Evolutionary conservation across 2,113 vertebrate genomes (phyloP).

Genomic region (Litocranius walleri): DNA sequence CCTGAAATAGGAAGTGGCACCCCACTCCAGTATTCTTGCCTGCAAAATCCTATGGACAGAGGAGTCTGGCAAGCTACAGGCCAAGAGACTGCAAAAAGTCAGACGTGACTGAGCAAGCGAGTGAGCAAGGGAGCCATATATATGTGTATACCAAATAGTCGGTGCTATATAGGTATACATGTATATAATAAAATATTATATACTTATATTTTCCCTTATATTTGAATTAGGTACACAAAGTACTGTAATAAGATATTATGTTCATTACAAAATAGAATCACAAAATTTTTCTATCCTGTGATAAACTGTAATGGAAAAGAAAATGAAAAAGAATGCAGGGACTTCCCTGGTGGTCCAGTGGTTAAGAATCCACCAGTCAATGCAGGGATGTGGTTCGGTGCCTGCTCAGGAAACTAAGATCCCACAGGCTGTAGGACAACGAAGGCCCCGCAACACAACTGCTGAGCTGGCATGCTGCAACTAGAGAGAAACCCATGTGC

Average conservation of each 20-base stretch:
- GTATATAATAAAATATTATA: neutral
- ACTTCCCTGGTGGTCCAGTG: neutral
- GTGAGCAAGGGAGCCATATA: neutral
- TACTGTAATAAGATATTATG: neutral
- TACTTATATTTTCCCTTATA: neutral
- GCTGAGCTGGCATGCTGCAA: neutral
- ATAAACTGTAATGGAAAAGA: neutral
- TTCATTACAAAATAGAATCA: neutral
- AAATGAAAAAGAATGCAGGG: neutral
- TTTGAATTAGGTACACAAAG: too few relatives aligned
- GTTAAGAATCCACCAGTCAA: neutral
- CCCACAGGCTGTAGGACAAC: neutral
- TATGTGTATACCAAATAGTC: neutral
- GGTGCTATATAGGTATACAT: neutral
- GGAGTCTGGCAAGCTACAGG: neutral
- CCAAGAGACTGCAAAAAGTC: neutral
- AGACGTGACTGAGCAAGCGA: neutral
- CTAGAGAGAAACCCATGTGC: neutral
- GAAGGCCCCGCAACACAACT: neutral
- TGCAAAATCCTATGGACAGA: neutral
- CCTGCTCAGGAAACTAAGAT: neutral
- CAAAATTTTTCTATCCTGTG: neutral
- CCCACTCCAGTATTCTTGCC: neutral
- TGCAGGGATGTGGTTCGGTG: neutral
- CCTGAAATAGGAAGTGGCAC: neutral